Evolutionary conservation across 2,888 invertebrate species (phyloP), one percentile per base, ranked within the genome.

Genomic region (Pterobdella sp.): DNA sequence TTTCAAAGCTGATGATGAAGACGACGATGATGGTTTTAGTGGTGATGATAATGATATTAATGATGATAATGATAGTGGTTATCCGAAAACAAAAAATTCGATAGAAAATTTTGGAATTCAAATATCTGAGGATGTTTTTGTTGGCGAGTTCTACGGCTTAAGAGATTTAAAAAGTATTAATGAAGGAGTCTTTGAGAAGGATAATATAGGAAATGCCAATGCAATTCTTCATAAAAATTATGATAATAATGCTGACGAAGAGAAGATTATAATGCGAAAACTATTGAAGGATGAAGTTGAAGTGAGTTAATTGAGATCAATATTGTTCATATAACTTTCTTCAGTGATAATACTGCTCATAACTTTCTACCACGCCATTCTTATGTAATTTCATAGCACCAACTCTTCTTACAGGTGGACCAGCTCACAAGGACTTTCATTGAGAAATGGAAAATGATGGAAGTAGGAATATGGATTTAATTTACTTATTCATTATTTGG

Each of bases 361-460:
- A n/a, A n/a, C n/a, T 42, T 42, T 7, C 42, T 14, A 42, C 18
- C 42, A 42, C 18, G 42, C 42, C 42, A 42, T n/a, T n/a, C n/a
- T n/a, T n/a, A n/a, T n/a, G n/a, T n/a, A n/a, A n/a, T n/a, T n/a
- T n/a, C n/a, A n/a, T n/a, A n/a, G n/a, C n/a, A n/a, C n/a, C n/a
- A n/a, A n/a, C n/a, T n/a, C n/a, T n/a, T 32, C 42, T 69, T 18
- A 29, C 32, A 71, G 71, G 71, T 71, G 31, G 3, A 63, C 14
- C 63, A 31, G 7, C 36, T 71, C 7, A 71, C 71, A 14, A 60
- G 34, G 26, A 60, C 31, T 18, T 71, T 71, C 37, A n/a, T 71
- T 22, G 71, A 71, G 26, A 71, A 71, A 37, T 71, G 71, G 71
- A 71, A 36, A 35, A 60, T 34, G 26, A 60, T 71, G 32, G 63